Conservation (phyloP, 2,888 invertebrate genomes). For the Archips crataeganus region DNA sequence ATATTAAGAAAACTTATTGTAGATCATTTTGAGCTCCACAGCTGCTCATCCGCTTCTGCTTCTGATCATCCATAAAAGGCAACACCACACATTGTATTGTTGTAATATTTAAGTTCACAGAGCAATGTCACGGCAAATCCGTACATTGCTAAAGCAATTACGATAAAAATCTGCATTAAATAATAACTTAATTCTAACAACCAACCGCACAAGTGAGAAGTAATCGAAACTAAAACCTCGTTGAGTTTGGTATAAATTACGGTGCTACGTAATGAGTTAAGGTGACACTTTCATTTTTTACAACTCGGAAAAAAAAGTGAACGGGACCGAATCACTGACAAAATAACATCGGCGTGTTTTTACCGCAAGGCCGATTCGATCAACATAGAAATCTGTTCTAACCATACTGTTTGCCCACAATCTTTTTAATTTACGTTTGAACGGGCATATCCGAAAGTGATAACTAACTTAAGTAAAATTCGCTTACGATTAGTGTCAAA, state of each 20-base stretch:
- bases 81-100: too few species aligned
- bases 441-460: too few species aligned
- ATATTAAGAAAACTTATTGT: too few species aligned
- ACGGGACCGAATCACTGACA: background rate
- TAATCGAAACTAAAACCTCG: background rate
- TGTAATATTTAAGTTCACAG: too few species aligned
- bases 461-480: background rate
- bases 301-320: background rate
- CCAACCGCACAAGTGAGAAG: background rate
- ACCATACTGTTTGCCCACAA: too few species aligned
- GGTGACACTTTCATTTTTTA: conserved; percentile 2
- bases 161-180: background rate
- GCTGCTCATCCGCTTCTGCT: too few species aligned
- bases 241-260: background rate
- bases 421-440: too few species aligned
- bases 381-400: background rate
- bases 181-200: background rate
- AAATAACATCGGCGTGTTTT: background rate
- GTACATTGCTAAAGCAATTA: background rate
- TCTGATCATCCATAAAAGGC: too few species aligned
- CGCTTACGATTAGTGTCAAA: background rate
- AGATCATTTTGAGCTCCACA: too few species aligned
- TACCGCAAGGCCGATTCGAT: background rate
- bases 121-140: too few species aligned
- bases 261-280: background rate